Evolutionary conservation across 1,140 invertebrate species (phyloP), one percentile per base, ranked within the genome.

Genomic region (Drosophila pachea): DNA sequence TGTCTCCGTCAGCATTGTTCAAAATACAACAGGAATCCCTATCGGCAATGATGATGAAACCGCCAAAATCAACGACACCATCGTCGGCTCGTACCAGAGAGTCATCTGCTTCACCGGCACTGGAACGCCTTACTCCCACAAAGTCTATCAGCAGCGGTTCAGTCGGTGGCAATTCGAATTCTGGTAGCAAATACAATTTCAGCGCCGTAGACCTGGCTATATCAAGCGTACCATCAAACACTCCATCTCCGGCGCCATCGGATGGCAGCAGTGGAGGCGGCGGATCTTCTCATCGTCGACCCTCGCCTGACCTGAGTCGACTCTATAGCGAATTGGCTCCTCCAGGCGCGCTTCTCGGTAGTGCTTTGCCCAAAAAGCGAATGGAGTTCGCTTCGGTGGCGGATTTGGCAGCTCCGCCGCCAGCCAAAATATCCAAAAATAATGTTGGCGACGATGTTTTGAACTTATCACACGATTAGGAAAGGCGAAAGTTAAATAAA

Each of bases 401-500:
- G 8, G 89, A 90, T 69, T 58, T 90, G 53, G 87, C 88, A 12
- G 87, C 89, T 33, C 83, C 84, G 55, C 88, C 78, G 47, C 89
- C 75, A 65, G 84, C 81, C 5, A 90, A 89, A 63, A 88, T 88
- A 33, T 74, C 76, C n/a, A 91, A 90, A 73, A 99, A 88, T 98
- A 99, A 91, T 56, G 55, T 84, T 32, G 61, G 71, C 12, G 88
- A 89, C 59, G 87, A 89, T 52, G 72, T 86, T 7, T 61, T 88
- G n/a, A 88, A 86, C 54, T 52, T 88, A 62, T 88, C 86, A 48
- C 81, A 86, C 12, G 81, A 86, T 63, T 86, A 86, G 64, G 49
- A 68, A 47, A 11, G 32, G 45, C 62, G 36, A 53, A 11, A 73
- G 60, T 67, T 64, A 67, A 22, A 22, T 22, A 3, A 22, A 54